Evolutionary conservation across 2,797 vertebrate genomes (phyloP).

Genomic region (Erethizon dorsatum): DNA sequence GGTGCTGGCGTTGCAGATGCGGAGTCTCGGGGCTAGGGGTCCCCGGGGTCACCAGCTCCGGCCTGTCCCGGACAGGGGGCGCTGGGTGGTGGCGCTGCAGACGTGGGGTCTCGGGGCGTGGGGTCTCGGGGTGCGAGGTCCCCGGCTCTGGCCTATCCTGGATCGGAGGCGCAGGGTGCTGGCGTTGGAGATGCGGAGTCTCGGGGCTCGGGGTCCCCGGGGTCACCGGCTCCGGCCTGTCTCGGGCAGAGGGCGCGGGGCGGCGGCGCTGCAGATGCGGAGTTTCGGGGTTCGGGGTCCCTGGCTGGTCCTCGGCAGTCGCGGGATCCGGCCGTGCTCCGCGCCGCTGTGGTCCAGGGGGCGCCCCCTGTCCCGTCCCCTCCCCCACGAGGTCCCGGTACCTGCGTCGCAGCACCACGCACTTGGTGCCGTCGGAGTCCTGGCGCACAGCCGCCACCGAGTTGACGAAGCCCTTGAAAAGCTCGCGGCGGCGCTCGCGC

Average conservation of each 20-base stretch:
- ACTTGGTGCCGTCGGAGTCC: constrained; percentile 89
- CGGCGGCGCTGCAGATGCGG: constrained; percentile 11
- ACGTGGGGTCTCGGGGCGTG: not conserved
- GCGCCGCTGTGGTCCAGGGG: constrained; percentile 31
- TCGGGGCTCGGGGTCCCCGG: not conserved
- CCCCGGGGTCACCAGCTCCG: not conserved
- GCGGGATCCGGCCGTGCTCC: not conserved
- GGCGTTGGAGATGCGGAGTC: not conserved
- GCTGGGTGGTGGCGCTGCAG: not conserved
- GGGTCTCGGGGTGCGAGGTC: not conserved
- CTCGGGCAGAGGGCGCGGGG: not conserved
- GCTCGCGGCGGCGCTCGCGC: constrained; percentile 91
- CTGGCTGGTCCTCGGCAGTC: not conserved
- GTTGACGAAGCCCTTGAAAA: constrained; percentile 96
- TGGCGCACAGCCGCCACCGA: constrained; percentile 94
- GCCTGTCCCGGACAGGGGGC: not conserved
- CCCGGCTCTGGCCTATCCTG: not conserved
- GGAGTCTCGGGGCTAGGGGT: not conserved
- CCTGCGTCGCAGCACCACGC: constrained; percentile 92
- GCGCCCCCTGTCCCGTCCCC: constrained; percentile 40
- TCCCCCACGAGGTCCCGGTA: constrained; percentile 90
- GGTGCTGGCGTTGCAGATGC: constrained; percentile 8
- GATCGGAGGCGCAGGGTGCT: not conserved
- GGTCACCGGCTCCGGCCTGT: not conserved
- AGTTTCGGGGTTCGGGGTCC: not conserved